Base-by-base conservation (phyloP, 2,888 invertebrate species). In the Gerris lacustris region DNA sequence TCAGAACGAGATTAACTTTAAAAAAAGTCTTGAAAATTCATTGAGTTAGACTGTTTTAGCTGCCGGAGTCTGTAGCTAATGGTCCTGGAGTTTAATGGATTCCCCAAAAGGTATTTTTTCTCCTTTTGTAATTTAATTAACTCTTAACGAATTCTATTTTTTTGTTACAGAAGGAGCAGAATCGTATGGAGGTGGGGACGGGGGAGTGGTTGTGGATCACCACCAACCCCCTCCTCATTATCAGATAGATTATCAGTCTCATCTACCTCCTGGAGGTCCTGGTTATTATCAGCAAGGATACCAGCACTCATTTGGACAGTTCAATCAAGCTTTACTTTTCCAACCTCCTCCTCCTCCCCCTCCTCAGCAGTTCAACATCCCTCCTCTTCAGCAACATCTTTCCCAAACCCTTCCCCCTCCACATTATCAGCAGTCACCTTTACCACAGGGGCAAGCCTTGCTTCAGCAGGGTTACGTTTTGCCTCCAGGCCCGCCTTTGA, bases 261-360 rank as follows among this genome's bases (percentile, higher is more conserved):
- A 17, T 66, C 66, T 17, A 66, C 43, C 17, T 31, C 66, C 17
- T 15, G n/a, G 15, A n/a, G n/a, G 62, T 17, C 66, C 66, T n/a
- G 18, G 18, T 31, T 66, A 64, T 18, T 67, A 44, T 44, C 72
- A 67, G 1, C 70, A 70, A 5, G 68, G 63, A 5, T 31, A 9
- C 17, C 62, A 63, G 47, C 17, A 6, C 55, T 6, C 70, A 70
- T 9, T 11, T 15, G 55, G 55, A 55, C 55, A 55, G 55, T 55
- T 55, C 31, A 31, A 31, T 31, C 31, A 31, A 31, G 31, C 72
- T 45, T 67, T 67, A 44, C 68, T 68, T 67, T 72, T 45, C 64
- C 71, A 73, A 67, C 71, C 71, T n/a, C 68, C 71, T 6, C 70
- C 71, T 31, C 70, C 70, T 45, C 11, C 44, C 5, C 47, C 63